Evolutionary conservation across 2,888 invertebrate genomes (phyloP).

Genomic region (Electrophaes corylata): DNA sequence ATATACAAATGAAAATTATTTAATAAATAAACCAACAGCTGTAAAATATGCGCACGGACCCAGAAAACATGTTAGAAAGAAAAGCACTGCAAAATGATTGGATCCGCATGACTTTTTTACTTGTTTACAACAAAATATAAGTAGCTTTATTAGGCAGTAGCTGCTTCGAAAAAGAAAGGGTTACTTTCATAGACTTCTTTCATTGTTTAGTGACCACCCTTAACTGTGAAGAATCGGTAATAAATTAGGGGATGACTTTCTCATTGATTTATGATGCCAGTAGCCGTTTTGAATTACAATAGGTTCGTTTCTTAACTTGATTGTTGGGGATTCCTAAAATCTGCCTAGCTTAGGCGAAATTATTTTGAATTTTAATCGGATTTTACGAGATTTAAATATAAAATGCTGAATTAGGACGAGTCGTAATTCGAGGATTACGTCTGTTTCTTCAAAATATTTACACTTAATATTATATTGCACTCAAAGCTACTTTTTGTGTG

Average conservation of each 20-base stretch:
- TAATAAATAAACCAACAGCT: no score
- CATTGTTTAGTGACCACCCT: constrained; percentile 60
- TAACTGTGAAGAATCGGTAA: constrained; percentile 56
- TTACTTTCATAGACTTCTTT: constrained; percentile 51
- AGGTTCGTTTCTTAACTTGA: constrained; percentile 36
- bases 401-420: constrained; percentile 5
- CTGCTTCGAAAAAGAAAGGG: constrained; percentile 64
- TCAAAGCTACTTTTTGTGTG: background rate
- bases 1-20: no score
- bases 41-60: no score
- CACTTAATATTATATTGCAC: background rate
- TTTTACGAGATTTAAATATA: constrained; percentile 25
- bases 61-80: no score
- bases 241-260: constrained; percentile 54
- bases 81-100: background rate
- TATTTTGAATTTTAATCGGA: constrained; percentile 20
- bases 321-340: constrained; percentile 34
- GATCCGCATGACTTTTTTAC: constrained; percentile 35
- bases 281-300: constrained; percentile 49
- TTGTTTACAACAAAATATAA: constrained; percentile 47
- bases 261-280: constrained; percentile 61
- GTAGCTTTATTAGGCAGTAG: constrained; percentile 74
- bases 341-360: constrained; percentile 20
- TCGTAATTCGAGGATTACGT: constrained; percentile 16
- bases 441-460: constrained; percentile 18